Conservation (phyloP, 1,140 invertebrate genomes). For the Drosophila bocki region DNA sequence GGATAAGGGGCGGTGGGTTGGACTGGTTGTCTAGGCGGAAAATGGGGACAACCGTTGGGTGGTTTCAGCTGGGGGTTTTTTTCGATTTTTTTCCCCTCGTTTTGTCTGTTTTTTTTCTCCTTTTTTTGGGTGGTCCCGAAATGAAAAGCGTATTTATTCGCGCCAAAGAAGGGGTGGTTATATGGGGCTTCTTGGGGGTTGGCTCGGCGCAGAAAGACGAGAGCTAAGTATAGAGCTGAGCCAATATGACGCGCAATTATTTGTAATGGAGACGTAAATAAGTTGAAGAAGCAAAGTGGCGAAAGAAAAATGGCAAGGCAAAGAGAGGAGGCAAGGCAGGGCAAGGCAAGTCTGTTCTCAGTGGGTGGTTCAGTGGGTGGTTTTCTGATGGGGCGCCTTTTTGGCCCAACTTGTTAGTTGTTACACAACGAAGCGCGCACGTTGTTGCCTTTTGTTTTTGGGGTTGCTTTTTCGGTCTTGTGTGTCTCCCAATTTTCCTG, state of each 20-base stretch:
- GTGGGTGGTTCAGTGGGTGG: constrained; percentile 22
- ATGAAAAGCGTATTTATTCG: constrained; percentile 59
- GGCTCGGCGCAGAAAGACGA: constrained; percentile 29
- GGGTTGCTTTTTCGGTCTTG: constrained; percentile 59
- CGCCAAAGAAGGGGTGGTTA: constrained; percentile 19
- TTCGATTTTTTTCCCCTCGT: background rate
- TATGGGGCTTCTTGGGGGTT: constrained; percentile 14
- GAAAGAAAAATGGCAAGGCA: constrained; percentile 70
- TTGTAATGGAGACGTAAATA: constrained; percentile 85
- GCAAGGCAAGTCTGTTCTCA: background rate
- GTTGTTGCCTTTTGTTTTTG: constrained; percentile 53
- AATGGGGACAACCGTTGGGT: constrained; percentile 53
- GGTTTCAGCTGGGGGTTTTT: background rate
- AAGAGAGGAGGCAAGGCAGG: background rate
- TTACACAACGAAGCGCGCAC: constrained; percentile 57
- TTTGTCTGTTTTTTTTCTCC: background rate
- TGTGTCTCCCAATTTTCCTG: constrained; percentile 35
- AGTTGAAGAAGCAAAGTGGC: constrained; percentile 81
- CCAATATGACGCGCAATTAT: constrained; percentile 85
- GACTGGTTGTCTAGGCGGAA: constrained; percentile 59
- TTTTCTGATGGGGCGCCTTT: constrained; percentile 4
- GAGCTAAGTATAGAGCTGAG: constrained; percentile 69
- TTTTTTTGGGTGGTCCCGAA: constrained; percentile 27
- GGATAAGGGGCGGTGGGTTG: too few relatives aligned
- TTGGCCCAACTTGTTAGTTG: constrained; percentile 69